phyloP scores from a whole-genome alignment of 2,113 vertebrate species.

The Brevimyrus niger region DNA sequence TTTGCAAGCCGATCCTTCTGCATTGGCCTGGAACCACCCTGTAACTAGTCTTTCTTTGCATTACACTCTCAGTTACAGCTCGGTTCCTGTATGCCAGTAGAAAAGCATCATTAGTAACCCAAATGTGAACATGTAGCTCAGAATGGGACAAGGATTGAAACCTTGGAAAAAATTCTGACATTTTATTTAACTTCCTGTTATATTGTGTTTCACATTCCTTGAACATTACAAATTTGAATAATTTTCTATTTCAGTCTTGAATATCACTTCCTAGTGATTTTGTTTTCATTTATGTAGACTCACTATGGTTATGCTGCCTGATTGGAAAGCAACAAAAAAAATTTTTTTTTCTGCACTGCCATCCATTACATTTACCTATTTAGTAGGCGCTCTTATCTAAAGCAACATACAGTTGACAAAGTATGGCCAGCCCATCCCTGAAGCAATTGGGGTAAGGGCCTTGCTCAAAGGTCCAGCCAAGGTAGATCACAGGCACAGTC shows the following conservation, averaged over 20 bases:
- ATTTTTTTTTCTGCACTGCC: neutral
- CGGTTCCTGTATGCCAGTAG: neutral
- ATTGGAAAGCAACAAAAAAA: neutral
- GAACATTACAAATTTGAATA: neutral
- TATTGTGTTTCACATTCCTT: neutral
- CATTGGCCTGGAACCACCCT: neutral
- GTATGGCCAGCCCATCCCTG: neutral
- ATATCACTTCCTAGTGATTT: neutral
- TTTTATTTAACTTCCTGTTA: neutral
- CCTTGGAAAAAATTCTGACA: neutral
- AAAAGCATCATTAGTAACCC: neutral
- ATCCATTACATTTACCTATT: neutral
- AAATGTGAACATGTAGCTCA: neutral
- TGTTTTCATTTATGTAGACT: neutral
- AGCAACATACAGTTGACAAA: neutral
- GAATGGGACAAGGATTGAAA: neutral
- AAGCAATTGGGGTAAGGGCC: neutral
- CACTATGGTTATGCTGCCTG: neutral
- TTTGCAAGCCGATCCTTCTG: neutral
- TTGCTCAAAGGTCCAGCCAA: neutral
- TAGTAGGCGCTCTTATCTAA: neutral
- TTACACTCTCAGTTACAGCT: neutral
- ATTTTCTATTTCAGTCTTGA: neutral
- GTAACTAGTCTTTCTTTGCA: neutral
- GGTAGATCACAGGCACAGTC: neutral